phyloP scores from a whole-genome alignment of 2,113 vertebrate genomes.

The Vireo altiloquus region DNA sequence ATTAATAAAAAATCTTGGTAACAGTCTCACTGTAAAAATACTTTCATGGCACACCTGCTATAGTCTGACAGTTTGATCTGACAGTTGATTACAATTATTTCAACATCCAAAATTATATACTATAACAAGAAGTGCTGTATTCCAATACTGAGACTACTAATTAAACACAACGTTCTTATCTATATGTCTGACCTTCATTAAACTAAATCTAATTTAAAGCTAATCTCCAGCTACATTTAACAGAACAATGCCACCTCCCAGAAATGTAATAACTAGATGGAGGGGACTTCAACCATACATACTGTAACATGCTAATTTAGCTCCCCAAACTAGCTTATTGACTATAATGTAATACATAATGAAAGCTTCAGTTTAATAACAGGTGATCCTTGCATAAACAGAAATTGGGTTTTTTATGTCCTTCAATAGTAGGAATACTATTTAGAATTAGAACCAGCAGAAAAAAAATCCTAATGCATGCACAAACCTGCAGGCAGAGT shows the following conservation, averaged over 20 bases:
- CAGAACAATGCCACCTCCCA: not conserved
- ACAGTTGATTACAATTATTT: not conserved
- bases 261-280: not conserved
- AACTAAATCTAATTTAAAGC: constrained; percentile 37
- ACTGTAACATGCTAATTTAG: constrained; percentile 5
- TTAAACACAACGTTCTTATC: not conserved
- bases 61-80: not conserved
- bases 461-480: not conserved
- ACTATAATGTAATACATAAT: not conserved
- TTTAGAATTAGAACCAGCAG: not conserved
- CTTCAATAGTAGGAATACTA: constrained; percentile 6
- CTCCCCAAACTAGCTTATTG: constrained; percentile 8
- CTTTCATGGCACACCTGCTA: not conserved
- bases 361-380: not conserved
- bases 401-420: not conserved
- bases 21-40: not conserved
- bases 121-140: constrained; percentile 3
- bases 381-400: not conserved
- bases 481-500: constrained; percentile 41
- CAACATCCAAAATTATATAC: not conserved
- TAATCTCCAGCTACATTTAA: constrained; percentile 16
- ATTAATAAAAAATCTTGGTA: not conserved
- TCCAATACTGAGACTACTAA: not conserved
- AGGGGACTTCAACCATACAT: not conserved
- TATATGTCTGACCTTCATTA: not conserved